phyloP scores from a whole-genome alignment of 2,797 vertebrate genomes.

The Macropus fuliginosus region DNA sequence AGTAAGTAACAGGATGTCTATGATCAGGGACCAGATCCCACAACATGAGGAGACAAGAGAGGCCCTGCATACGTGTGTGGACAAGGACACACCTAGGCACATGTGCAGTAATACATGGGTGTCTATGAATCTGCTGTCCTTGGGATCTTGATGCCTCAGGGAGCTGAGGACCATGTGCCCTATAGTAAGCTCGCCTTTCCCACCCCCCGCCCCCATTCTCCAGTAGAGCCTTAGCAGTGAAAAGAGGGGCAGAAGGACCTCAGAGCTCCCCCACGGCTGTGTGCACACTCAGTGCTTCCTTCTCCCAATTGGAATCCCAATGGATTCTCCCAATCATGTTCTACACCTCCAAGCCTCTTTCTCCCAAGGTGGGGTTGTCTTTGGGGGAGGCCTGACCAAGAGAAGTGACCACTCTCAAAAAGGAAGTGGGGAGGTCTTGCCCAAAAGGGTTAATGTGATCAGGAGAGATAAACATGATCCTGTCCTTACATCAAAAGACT shows the following conservation, averaged over 20 bases:
- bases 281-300: not conserved
- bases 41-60: not conserved
- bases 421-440: not conserved
- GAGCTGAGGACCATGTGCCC: not conserved
- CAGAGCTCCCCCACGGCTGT: not conserved
- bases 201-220: not conserved
- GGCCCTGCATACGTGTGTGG: not conserved
- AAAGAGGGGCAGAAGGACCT: not conserved
- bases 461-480: not conserved
- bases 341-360: not conserved
- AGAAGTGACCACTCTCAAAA: not conserved
- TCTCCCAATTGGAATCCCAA: no score
- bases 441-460: slow-evolving; percentile 26
- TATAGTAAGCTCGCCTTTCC: not conserved
- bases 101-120: not conserved
- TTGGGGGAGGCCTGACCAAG: not conserved
- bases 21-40: not conserved
- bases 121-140: not conserved
- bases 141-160: not conserved
- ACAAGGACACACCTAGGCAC: not conserved
- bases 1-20: not conserved
- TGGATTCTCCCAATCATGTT: slow-evolving; percentile 11
- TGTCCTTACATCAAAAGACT: not conserved
- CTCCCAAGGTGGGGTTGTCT: not conserved
- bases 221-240: not conserved